Percentiles rank a stretch among this genome's conserved stretches.
phyloP scores from a whole-genome alignment of 1,140 invertebrate species.

The Vollenhovia emeryi region DNA sequence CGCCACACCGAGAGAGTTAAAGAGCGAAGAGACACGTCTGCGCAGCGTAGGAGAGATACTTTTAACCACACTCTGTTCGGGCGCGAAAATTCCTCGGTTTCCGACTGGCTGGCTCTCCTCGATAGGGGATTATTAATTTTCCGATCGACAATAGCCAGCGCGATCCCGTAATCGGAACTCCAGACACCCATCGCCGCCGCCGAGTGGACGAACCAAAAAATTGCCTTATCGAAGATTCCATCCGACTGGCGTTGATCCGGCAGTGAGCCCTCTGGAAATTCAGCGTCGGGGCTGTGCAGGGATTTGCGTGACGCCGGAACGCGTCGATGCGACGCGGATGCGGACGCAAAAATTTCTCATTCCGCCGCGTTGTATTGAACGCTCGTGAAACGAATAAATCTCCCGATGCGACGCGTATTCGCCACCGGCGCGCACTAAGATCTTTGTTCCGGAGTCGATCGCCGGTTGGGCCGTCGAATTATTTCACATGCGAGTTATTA shows the following conservation, averaged over 20 bases:
- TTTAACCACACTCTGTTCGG: conserved; percentile 18
- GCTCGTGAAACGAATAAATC: conserved; percentile 56
- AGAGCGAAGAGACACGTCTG: not conserved
- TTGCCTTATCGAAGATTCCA: conserved; percentile 52
- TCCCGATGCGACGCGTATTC: conserved; percentile 26
- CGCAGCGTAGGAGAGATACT: not conserved
- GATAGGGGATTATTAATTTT: conserved; percentile 48
- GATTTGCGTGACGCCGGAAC: conserved; percentile 58
- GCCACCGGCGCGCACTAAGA: conserved; percentile 8
- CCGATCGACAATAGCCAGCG: conserved; percentile 36
- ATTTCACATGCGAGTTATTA: conserved; percentile 23
- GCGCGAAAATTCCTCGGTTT: conserved; percentile 41
- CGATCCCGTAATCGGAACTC: conserved; percentile 44
- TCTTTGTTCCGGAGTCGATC: conserved; percentile 40
- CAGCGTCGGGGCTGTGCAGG: conserved; percentile 10
- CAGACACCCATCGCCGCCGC: conserved; percentile 22
- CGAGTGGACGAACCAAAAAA: conserved; percentile 42
- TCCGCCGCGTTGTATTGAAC: conserved; percentile 49
- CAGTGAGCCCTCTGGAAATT: conserved; percentile 54
- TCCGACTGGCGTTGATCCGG: conserved; percentile 58
- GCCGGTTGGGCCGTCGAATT: conserved; percentile 22
- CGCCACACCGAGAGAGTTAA: not conserved
- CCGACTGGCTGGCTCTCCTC: conserved; percentile 26
- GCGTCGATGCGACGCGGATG: conserved; percentile 38
- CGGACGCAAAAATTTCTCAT: conserved; percentile 56